Base-by-base conservation (phyloP, 92 coral and sea anemone genomes). In the Palythoa caribaeorum region DNA sequence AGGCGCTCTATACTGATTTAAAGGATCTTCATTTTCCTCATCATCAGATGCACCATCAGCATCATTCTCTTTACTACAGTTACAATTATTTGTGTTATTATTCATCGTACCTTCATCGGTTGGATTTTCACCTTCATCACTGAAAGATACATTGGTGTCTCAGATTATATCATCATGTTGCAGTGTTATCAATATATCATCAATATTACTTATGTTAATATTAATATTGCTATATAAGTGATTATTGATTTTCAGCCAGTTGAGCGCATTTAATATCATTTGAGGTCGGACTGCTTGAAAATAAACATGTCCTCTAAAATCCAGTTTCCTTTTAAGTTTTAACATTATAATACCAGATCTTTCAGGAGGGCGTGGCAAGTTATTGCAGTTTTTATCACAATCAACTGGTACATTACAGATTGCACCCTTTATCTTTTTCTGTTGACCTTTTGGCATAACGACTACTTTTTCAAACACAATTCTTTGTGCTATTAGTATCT, bases 241-340 rank as follows among this genome's bases (percentile, higher is more conserved):
- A 74, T 87, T 90, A 89, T 89, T 87, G 35, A 73, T 36, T 85
- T 17, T 85, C 14, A 93, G 78, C 92, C 93, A 90, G 3, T 68
- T 88, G 19, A 91, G 85, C 10, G 94, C 92, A 55, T 63, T n/a
- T 36, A 76, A 51, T 55, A 91, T 20, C 16, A 91, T 13, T 78
- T 91, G 62, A 54, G 94, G 94, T 14, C 94, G 86, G 6, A 92
- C 94, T 17, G 94, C 94, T 89, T 92, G 88, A 85, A 89, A 92
- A 50, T 92, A 92, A 15, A 92, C 92, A 88, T 93, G 93, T 35
- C 95, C 93, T 87, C 91, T 90, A 65, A 93, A 93, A 69, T 93
- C 77, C 20, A 92, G 84, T 28, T 28, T 28, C 28, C 28, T 28
- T 28, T 28, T 28, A 28, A 28, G 28, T 28, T 28, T 28, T 28